Conservation (phyloP, 2,113 vertebrate species). For the Ammodramus savannarum region DNA sequence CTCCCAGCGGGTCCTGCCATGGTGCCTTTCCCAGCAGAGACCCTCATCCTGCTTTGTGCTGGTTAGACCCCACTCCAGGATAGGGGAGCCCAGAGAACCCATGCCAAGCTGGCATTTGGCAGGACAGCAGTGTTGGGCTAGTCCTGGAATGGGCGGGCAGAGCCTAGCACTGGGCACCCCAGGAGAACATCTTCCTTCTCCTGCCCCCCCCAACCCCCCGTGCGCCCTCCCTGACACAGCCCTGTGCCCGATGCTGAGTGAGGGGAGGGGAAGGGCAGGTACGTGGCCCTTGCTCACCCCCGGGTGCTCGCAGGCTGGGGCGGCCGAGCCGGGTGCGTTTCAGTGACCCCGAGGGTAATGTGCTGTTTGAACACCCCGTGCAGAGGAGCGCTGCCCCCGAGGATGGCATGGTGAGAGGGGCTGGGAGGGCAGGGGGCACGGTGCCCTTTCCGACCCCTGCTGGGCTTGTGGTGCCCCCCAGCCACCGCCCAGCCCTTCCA, state of each 20-base stretch:
- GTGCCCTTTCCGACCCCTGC: neutral
- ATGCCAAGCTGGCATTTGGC: neutral
- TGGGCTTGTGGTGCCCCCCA: rapidly evolving
- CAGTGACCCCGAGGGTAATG: constrained; percentile 44
- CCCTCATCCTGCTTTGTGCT: neutral
- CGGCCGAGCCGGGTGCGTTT: constrained; percentile 56
- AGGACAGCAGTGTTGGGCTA: neutral
- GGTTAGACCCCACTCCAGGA: rapidly evolving
- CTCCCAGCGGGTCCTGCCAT: neutral
- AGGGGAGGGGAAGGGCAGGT: too few relatives aligned
- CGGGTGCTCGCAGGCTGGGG: neutral
- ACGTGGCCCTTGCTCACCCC: neutral
- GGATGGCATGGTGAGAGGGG: constrained; percentile 51
- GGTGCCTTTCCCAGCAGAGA: neutral
- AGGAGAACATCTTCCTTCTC: neutral
- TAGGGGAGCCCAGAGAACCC: neutral
- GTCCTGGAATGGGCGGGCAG: neutral
- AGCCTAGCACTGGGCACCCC: rapidly evolving
- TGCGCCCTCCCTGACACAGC: neutral
- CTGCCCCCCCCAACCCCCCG: neutral
- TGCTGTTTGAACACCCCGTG: constrained; percentile 56
- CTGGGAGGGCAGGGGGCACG: neutral
- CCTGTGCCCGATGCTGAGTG: neutral
- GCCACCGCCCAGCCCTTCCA: neutral
- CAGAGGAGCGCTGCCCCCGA: constrained; percentile 30